phyloP scores from a whole-genome alignment of 2,888 invertebrate species.

The Troides helena region DNA sequence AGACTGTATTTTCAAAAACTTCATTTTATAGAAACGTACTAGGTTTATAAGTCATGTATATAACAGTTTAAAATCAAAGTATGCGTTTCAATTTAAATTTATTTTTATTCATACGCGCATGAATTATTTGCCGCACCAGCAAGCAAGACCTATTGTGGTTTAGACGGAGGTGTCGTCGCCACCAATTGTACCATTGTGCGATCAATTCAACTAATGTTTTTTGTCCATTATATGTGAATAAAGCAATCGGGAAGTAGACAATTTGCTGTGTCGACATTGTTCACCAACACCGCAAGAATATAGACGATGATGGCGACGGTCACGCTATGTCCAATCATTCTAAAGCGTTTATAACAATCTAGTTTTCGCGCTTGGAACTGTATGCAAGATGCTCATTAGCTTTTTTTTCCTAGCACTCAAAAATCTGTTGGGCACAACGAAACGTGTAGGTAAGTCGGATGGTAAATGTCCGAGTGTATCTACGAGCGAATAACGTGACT shows the following conservation, averaged over 20 bases:
- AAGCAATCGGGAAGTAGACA: constrained; percentile 67
- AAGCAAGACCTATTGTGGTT: constrained; percentile 24
- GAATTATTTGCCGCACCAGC: constrained; percentile 22
- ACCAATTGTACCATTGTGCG: constrained; percentile 45
- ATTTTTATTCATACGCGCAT: constrained; percentile 34
- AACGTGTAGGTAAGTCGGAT: constrained; percentile 42
- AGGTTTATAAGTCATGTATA: too few species aligned
- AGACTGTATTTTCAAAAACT: too few species aligned
- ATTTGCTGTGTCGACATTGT: constrained; percentile 47
- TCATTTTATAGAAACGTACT: too few species aligned
- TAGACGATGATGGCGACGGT: constrained; percentile 30
- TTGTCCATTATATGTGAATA: constrained; percentile 66
- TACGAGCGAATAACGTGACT: constrained; percentile 54
- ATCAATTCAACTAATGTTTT: constrained; percentile 59
- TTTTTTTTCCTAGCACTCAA: constrained; percentile 41
- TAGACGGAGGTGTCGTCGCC: constrained; percentile 28
- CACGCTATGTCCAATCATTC: constrained; percentile 32
- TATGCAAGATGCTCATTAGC: constrained; percentile 39
- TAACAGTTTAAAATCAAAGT: too few species aligned
- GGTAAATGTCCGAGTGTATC: constrained; percentile 52
- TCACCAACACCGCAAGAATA: constrained; percentile 27
- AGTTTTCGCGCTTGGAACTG: constrained; percentile 29
- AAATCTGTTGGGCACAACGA: constrained; percentile 41
- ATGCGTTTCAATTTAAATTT: not conserved
- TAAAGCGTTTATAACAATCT: constrained; percentile 6